phyloP scores from a whole-genome alignment of 2,888 invertebrate genomes.

The Drosophila falleni region DNA sequence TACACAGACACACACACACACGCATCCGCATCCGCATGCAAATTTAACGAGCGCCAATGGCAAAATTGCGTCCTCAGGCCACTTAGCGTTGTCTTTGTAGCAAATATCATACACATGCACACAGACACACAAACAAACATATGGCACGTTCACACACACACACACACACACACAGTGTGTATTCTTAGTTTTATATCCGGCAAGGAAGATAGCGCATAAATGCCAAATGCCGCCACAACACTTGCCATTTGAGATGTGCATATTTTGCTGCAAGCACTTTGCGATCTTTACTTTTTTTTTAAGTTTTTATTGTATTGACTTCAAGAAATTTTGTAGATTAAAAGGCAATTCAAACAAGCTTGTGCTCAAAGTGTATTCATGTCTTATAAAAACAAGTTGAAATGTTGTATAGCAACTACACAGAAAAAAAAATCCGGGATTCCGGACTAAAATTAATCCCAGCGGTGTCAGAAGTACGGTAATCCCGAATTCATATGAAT shows the following conservation, averaged over 20 bases:
- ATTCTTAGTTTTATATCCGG: constrained; percentile 65
- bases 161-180: constrained; percentile 36
- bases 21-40: constrained; percentile 65
- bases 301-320: constrained; percentile 12
- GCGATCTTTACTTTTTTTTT: constrained; percentile 28
- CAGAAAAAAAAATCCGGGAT: too few relatives aligned
- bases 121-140: constrained; percentile 20
- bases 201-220: constrained; percentile 57
- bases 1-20: constrained; percentile 5
- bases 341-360: not conserved
- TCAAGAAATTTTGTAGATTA: not conserved
- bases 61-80: constrained; percentile 68
- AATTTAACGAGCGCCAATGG: constrained; percentile 80
- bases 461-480: too few relatives aligned
- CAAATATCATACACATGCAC: constrained; percentile 30
- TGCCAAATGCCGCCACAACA: constrained; percentile 48
- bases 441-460: too few relatives aligned
- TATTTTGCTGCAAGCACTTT: constrained; percentile 32
- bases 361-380: not conserved
- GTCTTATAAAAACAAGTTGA: not conserved
- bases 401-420: not conserved
- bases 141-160: not conserved
- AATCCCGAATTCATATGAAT: too few relatives aligned
- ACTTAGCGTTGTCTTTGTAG: constrained; percentile 73
- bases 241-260: constrained; percentile 56